Evolutionary conservation across 2,888 invertebrate genomes (phyloP).

Genomic region (Spisula solida): DNA sequence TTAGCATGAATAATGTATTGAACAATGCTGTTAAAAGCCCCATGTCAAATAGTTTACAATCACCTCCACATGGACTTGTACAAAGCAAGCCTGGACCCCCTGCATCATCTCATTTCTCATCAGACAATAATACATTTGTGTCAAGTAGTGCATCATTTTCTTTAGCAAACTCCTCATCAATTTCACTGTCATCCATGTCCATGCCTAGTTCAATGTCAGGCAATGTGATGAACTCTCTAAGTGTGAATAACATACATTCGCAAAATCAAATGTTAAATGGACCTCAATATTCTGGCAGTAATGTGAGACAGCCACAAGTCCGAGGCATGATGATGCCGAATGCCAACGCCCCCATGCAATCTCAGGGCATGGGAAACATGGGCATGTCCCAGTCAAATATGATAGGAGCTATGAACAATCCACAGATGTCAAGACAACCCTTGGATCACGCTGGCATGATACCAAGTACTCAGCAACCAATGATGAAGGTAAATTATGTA

Average conservation of each 20-base stretch:
- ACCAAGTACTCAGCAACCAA: slow-evolving; percentile 74
- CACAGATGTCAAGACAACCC: slow-evolving; percentile 77
- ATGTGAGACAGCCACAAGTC: slow-evolving; percentile 71
- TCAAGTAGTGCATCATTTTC: slow-evolving; percentile 77
- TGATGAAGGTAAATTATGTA: slow-evolving; percentile 83
- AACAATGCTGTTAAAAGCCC: slow-evolving; percentile 83
- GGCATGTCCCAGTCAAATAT: slow-evolving; percentile 77
- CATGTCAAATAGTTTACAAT: slow-evolving; percentile 81
- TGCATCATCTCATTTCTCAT: slow-evolving; percentile 67
- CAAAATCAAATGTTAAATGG: slow-evolving; percentile 85
- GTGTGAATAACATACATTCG: slow-evolving; percentile 70
- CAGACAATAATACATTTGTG: slow-evolving; percentile 72
- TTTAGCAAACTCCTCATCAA: slow-evolving; percentile 67
- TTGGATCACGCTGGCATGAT: slow-evolving; percentile 78
- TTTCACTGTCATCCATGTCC: slow-evolving; percentile 68
- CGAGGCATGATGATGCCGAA: slow-evolving; percentile 72
- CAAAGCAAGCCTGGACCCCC: slow-evolving; percentile 74
- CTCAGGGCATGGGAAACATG: slow-evolving; percentile 58
- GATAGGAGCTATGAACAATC: slow-evolving; percentile 73
- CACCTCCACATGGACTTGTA: slow-evolving; percentile 81
- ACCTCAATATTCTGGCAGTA: slow-evolving; percentile 82
- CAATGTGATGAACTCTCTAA: slow-evolving; percentile 64
- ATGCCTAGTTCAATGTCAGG: slow-evolving; percentile 64
- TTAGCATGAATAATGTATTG: slow-evolving; percentile 74
- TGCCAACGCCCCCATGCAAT: slow-evolving; percentile 71